Evolutionary conservation across 2,888 invertebrate genomes (phyloP), one percentile per base, ranked within the genome.

Genomic region (Drosophila yooni): DNA sequence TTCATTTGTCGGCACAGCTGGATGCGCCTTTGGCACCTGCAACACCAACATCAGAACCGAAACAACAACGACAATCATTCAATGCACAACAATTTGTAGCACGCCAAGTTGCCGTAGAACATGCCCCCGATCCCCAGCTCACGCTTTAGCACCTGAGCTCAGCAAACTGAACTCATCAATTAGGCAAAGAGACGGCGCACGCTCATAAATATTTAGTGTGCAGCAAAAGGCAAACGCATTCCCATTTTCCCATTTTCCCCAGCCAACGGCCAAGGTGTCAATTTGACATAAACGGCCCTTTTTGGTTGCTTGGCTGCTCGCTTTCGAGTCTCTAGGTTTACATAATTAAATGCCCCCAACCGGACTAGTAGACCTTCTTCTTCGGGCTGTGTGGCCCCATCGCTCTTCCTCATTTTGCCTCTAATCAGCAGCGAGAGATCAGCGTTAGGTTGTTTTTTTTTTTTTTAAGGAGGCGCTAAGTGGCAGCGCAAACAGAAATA

Each of bases 1-100:
- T 74, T 85, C 90, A 86, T 86, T 86, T 86, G 85, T 86, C 88
- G 87, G 85, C 85, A 89, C 85, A 90, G 85, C 85, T 90, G 85
- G 85, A 90, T 76, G 87, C 88, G 66, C 73, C 86, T 73, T 72
- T 83, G 88, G 88, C 85, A 89, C 85, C 85, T 89, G 88, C 88
- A 82, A 38, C 74, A 56, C 7, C 61, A 62, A 61, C 40, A 59
- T n/a, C 43, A 52, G 63, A 71, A 68, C 29, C 56, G 8, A 46
- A 15, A 6, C 25, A 64, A 43, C 34, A 52, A 59, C 61, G 54
- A 36, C 58, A 75, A 59, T 54, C 65, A 53, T 65, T 79, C 77
- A 75, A 76, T 70, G 71, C 34, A 51, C 78, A 70, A 79, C 72
- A 82, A 82, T 79, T 79, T 79, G 79, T 79, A 82, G 82, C 79